Base-by-base conservation (phyloP, 2,113 vertebrate genomes). In the Brachyhypopomus gauderio region DNA sequence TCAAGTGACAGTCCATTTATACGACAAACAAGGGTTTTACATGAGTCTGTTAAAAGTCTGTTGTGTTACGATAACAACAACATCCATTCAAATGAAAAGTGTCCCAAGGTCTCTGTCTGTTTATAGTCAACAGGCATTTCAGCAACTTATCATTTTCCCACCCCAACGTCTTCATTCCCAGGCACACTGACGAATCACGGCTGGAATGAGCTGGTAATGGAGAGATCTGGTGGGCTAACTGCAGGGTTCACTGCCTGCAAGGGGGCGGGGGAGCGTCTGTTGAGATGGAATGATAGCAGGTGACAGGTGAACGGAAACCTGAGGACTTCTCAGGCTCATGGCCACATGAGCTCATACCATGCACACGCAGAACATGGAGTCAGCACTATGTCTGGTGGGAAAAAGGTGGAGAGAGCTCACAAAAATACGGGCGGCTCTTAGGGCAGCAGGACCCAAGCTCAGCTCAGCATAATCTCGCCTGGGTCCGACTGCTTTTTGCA, bases 201-300 rank as follows among this genome's bases (percentile, higher is more conserved):
- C 70, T 81, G 45, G 77, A 11, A 38, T 58, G 30, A n/a, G 75
- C 60, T 75, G 83, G 80, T 88, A 87, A 81, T 22, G 17, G 20
- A 62, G 58, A 75, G 64, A 88, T 76, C 79, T 59, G 82, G 78
- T 83, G 89, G 82, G 85, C 81, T 82, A 83, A 81, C 89, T 88
- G 90, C 89, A 90, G 84, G 85, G 78, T 82, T 64, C 20, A 9
- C 52, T 72, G 58, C 67, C 62, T 80, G 23, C 12, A 52, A 52
- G 11, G 45, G 45, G 12, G 45, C 9, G 41, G 41, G 41, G 41
- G 9, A 79, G 80, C 25, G 76, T 88, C 62, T 83, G 63, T 58
- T 81, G 77, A 55, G 85, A 84, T 75, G 87, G 85, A 69, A 81
- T 85, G 87, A 88, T 80, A 86, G 85, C 89, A 91, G 90, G 90